These are phyloP conservation scores for Dicrurus megarhynchus DNA, from an alignment of 2,113 vertebrate species.

Conservation along the genomic window DNA sequence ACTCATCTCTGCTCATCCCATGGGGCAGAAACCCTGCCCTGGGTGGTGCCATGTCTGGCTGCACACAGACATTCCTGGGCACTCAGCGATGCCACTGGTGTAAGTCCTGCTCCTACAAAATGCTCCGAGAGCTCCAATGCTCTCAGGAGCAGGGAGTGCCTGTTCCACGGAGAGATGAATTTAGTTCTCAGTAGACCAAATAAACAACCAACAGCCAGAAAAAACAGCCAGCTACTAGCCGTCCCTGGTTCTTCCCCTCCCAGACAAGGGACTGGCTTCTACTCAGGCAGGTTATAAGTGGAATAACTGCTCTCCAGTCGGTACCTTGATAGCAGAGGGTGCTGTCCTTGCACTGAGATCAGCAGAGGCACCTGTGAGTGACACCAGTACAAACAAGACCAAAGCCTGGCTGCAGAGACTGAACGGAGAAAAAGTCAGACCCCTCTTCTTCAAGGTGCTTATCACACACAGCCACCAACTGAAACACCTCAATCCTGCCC, in stretches of 20 bases:
- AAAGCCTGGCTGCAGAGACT: background rate
- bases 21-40: background rate
- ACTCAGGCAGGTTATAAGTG: background rate
- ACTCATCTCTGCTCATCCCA: background rate
- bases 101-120: background rate
- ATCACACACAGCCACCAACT: background rate
- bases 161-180: background rate
- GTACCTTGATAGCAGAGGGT: background rate
- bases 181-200: background rate
- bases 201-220: background rate
- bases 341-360: background rate
- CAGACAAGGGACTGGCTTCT: background rate
- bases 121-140: accelerated
- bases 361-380: background rate
- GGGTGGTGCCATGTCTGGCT: background rate
- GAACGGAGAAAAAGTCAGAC: background rate
- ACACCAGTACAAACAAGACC: background rate
- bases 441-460: background rate
- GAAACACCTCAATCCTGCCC: background rate
- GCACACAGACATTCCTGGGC: background rate
- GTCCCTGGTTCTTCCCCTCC: background rate
- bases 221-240: background rate
- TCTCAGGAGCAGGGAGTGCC: background rate
- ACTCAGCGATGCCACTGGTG: background rate
- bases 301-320: background rate